Evolutionary conservation across 2,113 vertebrate genomes (phyloP), one percentile per base, ranked within the genome.

Genomic region (Cisticola juncidis): DNA sequence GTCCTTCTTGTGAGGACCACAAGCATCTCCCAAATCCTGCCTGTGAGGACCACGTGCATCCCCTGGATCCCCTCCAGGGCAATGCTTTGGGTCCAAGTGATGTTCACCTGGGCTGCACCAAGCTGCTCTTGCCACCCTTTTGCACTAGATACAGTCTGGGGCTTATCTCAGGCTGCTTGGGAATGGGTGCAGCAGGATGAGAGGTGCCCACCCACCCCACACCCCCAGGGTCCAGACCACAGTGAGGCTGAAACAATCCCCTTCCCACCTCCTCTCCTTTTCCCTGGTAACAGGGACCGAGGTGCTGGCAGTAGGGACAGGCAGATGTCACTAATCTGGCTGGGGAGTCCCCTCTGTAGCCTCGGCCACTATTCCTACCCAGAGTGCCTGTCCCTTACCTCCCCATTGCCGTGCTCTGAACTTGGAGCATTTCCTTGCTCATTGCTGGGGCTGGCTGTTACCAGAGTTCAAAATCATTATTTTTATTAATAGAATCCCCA

Each of bases 401-500:
- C 82, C 47, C 33, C 11, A 2, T 17, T 2, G 7, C 80, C 2
- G 1, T 16, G 28, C 17, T 38, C 64, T 13, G 15, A 71, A 81
- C 53, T 35, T 24, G 57, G 51, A 82, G 64, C 60, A 58, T 57
- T 72, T 69, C 71, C 86, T 56, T 77, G 90, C 74, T 94, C 83
- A 56, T 50, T 40, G 56, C 66, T 13, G 18, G 66, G 71, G 86
- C 78, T 81, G 86, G 47, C 45, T 91, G 74, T 85, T 96, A 95
- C 95, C 87, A 60, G 94, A 94, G 95, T 91, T 95, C 94, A 97
- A 90, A 94, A 29, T 87, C 90, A 95, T 93, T 88, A 87, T 57
- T 95, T 92, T 96, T 97, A 97, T 97, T 97, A 97, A 97, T 97
- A 97, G 97, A 97, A 94, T 94, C 92, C 86, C 86, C 61, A 79